Evolutionary conservation across 2,797 vertebrate species (phyloP).

Genomic region (Crenuchus spilurus): DNA sequence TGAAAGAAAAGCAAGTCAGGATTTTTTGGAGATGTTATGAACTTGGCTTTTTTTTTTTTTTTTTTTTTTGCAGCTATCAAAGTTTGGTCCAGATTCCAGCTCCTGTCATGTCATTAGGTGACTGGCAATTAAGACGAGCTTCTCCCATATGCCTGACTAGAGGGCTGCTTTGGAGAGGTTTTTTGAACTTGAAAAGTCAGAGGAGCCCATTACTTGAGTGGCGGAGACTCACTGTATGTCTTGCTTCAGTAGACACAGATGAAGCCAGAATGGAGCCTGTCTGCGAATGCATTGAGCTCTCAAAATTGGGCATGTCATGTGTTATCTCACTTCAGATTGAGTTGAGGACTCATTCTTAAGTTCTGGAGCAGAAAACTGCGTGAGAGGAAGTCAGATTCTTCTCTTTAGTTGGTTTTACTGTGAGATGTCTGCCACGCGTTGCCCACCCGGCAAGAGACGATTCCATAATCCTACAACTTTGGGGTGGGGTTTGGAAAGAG

Average conservation of each 20-base stretch:
- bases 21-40: conserved; percentile 10
- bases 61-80: conserved; percentile 2
- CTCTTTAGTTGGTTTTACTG: conserved; percentile 31
- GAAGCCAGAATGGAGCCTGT: not conserved
- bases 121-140: conserved; percentile 24
- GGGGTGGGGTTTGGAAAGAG: conserved; percentile 27
- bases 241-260: conserved; percentile 35
- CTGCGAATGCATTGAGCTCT: not conserved
- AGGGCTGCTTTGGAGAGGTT: conserved; percentile 6
- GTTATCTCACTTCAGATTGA: not conserved
- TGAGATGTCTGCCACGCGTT: conserved; percentile 6
- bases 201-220: conserved; percentile 36
- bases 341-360: not conserved
- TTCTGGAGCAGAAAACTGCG: conserved; percentile 44
- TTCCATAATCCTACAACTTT: conserved; percentile 29
- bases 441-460: conserved; percentile 46
- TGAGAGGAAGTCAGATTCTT: conserved; percentile 54
- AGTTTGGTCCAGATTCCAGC: conserved; percentile 22
- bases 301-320: conserved; percentile 21
- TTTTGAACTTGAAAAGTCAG: conserved; percentile 10
- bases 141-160: conserved; percentile 2
- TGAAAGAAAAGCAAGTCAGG: not conserved
- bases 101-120: conserved; percentile 30
- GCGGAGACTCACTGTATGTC: not conserved
- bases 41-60: not conserved